These are phyloP conservation scores for Eremobia ochroleuca DNA, from an alignment of 2,888 invertebrate species.

Conservation along the genomic window DNA sequence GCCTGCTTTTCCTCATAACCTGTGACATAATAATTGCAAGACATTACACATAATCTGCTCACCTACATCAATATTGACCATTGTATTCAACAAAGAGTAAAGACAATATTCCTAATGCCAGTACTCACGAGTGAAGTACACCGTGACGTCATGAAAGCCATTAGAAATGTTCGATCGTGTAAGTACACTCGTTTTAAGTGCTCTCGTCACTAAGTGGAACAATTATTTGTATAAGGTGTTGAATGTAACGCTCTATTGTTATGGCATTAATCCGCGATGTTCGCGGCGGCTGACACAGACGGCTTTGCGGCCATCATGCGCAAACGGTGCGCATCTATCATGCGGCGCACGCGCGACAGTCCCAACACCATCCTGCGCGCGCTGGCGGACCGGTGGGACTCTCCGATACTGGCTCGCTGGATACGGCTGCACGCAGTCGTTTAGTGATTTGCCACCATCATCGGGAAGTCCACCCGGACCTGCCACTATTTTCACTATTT, in stretches of 20 bases:
- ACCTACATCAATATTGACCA: slow-evolving; percentile 7
- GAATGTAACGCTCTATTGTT: slow-evolving; percentile 4
- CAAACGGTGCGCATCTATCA: no score
- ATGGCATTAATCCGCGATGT: no score
- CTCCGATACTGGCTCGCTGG: no score
- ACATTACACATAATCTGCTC: neutral
- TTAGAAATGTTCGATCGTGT: slow-evolving; percentile 56
- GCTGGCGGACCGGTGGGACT: no score
- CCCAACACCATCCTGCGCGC: no score
- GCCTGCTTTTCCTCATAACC: neutral
- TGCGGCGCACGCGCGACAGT: no score
- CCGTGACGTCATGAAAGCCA: slow-evolving; percentile 58
- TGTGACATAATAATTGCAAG: slow-evolving; percentile 1
- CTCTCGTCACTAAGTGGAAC: slow-evolving; percentile 47
- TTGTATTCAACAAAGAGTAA: slow-evolving; percentile 27
- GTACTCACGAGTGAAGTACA: slow-evolving; percentile 34
- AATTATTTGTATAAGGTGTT: slow-evolving; percentile 54
- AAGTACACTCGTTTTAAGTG: slow-evolving; percentile 53
- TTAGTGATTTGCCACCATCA: no score
- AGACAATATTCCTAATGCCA: slow-evolving; percentile 34
- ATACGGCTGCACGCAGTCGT: no score
- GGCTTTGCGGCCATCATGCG: no score
- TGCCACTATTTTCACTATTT: no score
- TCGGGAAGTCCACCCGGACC: no score
- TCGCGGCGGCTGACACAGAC: no score